Evolutionary conservation across 2,113 vertebrate genomes (phyloP).

Genomic region (Halcyon malimbica): DNA sequence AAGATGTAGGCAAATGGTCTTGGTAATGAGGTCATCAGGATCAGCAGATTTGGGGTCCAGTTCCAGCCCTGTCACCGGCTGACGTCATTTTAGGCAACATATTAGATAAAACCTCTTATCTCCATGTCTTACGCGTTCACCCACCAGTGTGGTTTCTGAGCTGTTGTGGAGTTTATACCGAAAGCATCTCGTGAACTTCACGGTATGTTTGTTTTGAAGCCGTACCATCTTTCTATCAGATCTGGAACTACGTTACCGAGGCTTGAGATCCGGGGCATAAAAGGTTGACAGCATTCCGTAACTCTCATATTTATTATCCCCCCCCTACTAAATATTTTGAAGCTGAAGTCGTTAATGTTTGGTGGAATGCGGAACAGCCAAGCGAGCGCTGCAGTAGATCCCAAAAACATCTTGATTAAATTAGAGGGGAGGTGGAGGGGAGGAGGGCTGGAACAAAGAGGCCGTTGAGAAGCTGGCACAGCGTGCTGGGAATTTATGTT

Average conservation of each 20-base stretch:
- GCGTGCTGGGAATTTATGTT: conserved; percentile 62
- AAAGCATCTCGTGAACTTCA: neutral
- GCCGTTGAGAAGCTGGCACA: conserved; percentile 60
- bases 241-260: neutral
- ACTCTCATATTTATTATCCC: conserved; percentile 9
- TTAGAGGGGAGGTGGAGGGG: conserved; percentile 66
- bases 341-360: conserved; percentile 51
- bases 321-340: conserved; percentile 51
- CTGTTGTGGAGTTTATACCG: fast-evolving
- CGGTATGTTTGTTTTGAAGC: neutral
- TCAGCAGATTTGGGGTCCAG: neutral
- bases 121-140: fast-evolving
- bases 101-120: neutral
- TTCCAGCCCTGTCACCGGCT: neutral
- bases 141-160: fast-evolving
- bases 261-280: neutral
- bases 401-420: conserved; percentile 77
- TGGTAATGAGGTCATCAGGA: neutral
- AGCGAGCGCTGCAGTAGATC: conserved; percentile 17
- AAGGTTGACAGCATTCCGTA: conserved; percentile 21
- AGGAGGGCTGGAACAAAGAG: conserved; percentile 72
- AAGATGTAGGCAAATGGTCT: neutral
- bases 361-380: conserved; percentile 71
- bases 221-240: neutral
- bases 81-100: neutral